Evolutionary conservation across 2,113 vertebrate species (phyloP).

Genomic region (rabbit (Oryctolagus cuniculus)): mOryCun1.1 NC_091435.1:105830501-105831000

Average conservation of each 20-base stretch:
- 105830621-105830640: conserved; percentile 43
- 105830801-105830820: conserved; percentile 43
- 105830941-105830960: neutral
- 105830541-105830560: conserved; percentile 28
- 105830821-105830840: neutral
- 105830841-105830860: conserved; percentile 34
- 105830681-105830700: conserved; percentile 3
- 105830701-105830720: neutral
- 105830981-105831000: neutral
- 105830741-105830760: neutral
- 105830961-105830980: neutral
- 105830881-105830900: neutral
- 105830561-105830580: neutral
- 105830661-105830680: conserved; percentile 29
- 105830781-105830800: neutral
- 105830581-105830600: conserved; percentile 34
- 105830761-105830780: neutral
- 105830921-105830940: too few relatives aligned
- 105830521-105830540: neutral
- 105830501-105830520: conserved; percentile 33
- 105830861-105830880: neutral
- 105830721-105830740: neutral
- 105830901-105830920: neutral
- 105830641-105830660: conserved; percentile 20
- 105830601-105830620: conserved; percentile 23